These are phyloP conservation scores for Onychostruthus taczanowskii DNA, from an alignment of 2,113 vertebrate species.

Conservation along the genomic window DNA sequence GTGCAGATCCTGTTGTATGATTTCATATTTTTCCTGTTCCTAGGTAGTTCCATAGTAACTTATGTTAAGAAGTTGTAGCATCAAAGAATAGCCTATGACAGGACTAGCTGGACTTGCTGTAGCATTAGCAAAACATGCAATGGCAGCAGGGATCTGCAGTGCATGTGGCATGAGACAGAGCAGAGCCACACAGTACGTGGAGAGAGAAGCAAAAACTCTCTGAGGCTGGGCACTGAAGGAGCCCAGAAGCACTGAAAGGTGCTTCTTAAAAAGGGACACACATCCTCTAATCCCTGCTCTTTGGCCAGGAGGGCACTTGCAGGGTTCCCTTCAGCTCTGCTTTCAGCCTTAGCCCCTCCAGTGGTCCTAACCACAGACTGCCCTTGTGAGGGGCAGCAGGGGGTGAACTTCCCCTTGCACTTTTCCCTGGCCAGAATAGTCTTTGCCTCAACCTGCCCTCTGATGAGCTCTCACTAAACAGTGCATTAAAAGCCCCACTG, in stretches of 20 bases:
- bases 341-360: neutral
- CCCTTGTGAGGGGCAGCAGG: neutral
- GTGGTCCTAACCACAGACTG: neutral
- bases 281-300: accelerated
- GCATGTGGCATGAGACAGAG: too few relatives aligned
- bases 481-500: neutral
- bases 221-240: neutral
- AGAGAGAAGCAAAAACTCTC: neutral
- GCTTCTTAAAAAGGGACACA: accelerated
- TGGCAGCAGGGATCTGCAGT: neutral
- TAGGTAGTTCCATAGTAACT: neutral
- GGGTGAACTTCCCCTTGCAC: neutral
- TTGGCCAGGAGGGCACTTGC: neutral
- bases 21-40: neutral
- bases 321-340: neutral
- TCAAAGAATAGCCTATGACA: neutral
- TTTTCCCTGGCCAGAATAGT: neutral
- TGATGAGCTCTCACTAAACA: neutral
- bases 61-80: neutral
- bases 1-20: neutral
- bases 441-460: neutral
- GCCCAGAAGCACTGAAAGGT: neutral
- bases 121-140: neutral
- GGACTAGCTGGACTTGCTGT: neutral
- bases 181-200: neutral